Percentiles rank a stretch among this genome's conserved stretches.
These are phyloP conservation scores for Lophotis ruficrista DNA, from an alignment of 2,113 vertebrate species.

Conservation along the genomic window DNA sequence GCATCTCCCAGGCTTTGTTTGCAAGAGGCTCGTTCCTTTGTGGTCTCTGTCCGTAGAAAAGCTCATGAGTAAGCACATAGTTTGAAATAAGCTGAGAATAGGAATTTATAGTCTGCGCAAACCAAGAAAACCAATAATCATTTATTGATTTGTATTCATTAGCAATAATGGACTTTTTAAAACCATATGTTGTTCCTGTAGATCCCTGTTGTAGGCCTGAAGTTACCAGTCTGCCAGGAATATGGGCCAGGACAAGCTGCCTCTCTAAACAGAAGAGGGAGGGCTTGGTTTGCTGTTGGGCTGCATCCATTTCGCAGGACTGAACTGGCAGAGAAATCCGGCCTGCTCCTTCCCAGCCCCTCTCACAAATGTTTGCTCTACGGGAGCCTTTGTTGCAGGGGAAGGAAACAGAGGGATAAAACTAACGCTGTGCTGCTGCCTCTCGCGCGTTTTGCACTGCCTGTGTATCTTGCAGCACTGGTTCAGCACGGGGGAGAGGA, in stretches of 20 bases:
- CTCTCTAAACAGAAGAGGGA: not conserved
- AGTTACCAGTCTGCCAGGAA: not conserved
- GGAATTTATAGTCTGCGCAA: not conserved
- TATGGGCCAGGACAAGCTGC: not conserved
- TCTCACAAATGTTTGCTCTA: not conserved
- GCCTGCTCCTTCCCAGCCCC: not conserved
- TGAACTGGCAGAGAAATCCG: not conserved
- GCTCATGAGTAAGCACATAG: not conserved
- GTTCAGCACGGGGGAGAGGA: not conserved
- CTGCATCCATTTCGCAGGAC: not conserved
- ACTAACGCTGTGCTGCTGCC: rapidly evolving
- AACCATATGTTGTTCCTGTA: not conserved
- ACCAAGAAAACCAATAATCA: not conserved
- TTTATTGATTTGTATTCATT: not conserved
- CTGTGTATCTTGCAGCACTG: not conserved
- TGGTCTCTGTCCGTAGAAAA: not conserved
- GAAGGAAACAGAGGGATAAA: not conserved
- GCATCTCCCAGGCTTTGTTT: not conserved
- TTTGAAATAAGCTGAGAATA: not conserved
- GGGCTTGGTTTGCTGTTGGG: not conserved
- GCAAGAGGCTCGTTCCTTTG: not conserved
- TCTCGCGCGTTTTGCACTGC: not conserved
- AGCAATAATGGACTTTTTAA: not conserved
- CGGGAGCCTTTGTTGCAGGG: not conserved
- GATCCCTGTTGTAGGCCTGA: not conserved